Evolutionary conservation across 1,140 invertebrate species (phyloP), one percentile per base, ranked within the genome.

Genomic region (Oreohelix idahoensis): DNA sequence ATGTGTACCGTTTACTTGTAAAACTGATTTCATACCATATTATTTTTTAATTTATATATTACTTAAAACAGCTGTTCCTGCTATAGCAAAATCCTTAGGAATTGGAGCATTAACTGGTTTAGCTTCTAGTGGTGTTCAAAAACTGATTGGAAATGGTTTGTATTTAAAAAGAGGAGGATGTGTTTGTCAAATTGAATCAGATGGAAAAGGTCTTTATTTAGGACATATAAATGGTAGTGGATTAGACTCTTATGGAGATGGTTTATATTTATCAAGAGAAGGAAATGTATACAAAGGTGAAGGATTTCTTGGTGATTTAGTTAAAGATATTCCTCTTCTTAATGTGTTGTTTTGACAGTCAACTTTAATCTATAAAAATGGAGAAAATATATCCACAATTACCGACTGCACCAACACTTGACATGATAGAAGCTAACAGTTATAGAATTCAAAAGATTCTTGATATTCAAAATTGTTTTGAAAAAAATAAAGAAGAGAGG

Each of bases 401-500:
- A 66, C 63, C 63, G 4, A 29, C 63, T 5, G 29, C 63, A 66
- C 63, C 63, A 66, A 17, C 63, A 66, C 63, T 32, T 32, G 17
- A 66, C 32, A 2, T 4, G 8, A 66, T 66, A 66, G 63, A 66
- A 66, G 63, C 29, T 32, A 66, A 66, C 63, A 66, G 17, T 17
- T 66, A 66, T 17, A 66, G 63, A 66, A 66, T 66, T 32, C 63
- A 66, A 35, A 66, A 66, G 32, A 66, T 66, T 32, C n/a, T 32
- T 32, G 63, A 66, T 66, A 66, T 66, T 66, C 63, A 66, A 66
- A 66, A 66, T n/a, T 66, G 63, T 66, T 66, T 66, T 66, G 63
- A 66, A 66, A 66, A 66, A 66, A 66, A 66, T 66, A 66, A 66
- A 66, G 63, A 66, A 66, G 63, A 66, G n/a, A 66, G 29, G 17